phyloP scores from a whole-genome alignment of 2,888 invertebrate genomes.

The Agriopis aurantiaria region DNA sequence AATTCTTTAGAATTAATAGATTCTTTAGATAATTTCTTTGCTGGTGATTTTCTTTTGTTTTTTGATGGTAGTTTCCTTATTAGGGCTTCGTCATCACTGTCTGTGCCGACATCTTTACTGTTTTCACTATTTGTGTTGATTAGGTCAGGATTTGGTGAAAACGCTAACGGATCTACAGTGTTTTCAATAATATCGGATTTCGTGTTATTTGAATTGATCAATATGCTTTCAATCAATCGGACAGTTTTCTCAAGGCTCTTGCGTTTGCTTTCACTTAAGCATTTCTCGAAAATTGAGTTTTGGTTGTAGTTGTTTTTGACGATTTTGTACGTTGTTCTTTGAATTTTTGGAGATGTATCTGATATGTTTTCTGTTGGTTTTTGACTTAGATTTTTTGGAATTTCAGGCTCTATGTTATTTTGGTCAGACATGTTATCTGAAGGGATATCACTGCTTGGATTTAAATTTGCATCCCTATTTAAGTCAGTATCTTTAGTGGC shows the following conservation, averaged over 20 bases:
- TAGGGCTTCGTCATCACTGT: constrained; percentile 25
- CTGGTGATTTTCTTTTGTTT: constrained; percentile 4
- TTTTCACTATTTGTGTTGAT: background rate
- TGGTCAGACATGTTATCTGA: background rate
- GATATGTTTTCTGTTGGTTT: constrained; percentile 1
- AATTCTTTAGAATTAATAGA: no score
- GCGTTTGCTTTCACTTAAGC: constrained; percentile 58
- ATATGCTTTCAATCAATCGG: constrained; percentile 71
- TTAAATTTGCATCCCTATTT: background rate
- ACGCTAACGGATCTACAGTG: constrained; percentile 16
- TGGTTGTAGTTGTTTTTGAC: constrained; percentile 1
- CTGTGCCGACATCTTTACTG: background rate
- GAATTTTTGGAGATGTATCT: background rate
- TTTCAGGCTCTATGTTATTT: background rate
- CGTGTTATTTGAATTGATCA: constrained; percentile 57
- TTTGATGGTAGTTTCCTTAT: constrained; percentile 5
- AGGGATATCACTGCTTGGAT: background rate
- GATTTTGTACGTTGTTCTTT: constrained; percentile 7
- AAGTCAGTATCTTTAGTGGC: background rate
- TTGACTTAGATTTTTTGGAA: background rate
- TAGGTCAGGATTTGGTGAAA: constrained; percentile 14
- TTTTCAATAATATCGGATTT: constrained; percentile 25
- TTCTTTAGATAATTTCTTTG: background rate
- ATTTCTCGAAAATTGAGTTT: constrained; percentile 43
- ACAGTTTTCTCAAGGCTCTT: constrained; percentile 75